These are phyloP conservation scores for Phataginus tricuspis DNA, from an alignment of 2,797 vertebrate species.

Conservation along the genomic window DNA sequence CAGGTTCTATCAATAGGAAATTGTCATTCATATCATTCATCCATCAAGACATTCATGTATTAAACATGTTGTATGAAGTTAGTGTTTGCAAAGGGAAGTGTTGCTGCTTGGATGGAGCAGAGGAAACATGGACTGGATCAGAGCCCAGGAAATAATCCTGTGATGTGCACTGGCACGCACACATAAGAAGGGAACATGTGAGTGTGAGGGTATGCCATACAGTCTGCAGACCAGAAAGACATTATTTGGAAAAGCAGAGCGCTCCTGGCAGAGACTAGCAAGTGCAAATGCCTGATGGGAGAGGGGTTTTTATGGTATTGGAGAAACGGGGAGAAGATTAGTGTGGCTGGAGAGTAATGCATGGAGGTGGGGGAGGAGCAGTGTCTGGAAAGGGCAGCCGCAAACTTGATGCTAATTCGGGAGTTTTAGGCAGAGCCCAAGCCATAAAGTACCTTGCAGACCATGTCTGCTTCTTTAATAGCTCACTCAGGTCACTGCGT, in stretches of 20 bases:
- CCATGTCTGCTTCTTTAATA: neutral
- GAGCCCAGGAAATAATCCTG: neutral
- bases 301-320: neutral
- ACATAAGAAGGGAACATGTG: neutral
- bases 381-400: neutral
- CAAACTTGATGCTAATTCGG: neutral
- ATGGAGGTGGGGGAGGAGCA: accelerated
- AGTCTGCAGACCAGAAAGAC: neutral
- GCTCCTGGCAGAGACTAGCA: neutral
- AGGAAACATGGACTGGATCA: neutral
- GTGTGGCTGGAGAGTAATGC: accelerated
- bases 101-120: neutral
- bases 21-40: neutral
- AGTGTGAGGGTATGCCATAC: accelerated
- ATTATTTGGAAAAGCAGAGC: neutral
- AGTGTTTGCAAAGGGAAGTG: neutral
- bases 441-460: neutral
- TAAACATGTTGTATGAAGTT: neutral
- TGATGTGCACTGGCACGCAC: neutral
- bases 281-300: neutral
- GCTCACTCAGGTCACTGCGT: neutral
- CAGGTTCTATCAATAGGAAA: neutral
- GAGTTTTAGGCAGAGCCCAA: neutral
- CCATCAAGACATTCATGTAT: neutral
- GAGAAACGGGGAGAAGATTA: neutral